A percentile compares a stretch with the other conserved stretches of the same genome.
These are phyloP conservation scores for Drosophila bifasciata DNA, from an alignment of 1,140 invertebrate genomes.

Conservation along the genomic window DNA sequence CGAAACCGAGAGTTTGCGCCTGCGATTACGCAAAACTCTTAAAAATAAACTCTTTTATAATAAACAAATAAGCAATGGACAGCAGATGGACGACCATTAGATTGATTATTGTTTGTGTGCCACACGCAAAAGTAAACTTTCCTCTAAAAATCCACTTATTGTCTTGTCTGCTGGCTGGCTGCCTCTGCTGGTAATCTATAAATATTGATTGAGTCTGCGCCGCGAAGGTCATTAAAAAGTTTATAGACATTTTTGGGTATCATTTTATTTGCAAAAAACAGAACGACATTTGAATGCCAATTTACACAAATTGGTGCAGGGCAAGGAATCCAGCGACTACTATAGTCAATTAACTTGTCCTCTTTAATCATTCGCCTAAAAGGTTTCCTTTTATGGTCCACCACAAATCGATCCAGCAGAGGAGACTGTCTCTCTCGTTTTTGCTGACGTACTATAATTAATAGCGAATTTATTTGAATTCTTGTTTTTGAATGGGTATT, in stretches of 20 bases:
- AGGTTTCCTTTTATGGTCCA: constrained; percentile 20
- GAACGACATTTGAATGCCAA: constrained; percentile 36
- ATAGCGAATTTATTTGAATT: constrained; percentile 40
- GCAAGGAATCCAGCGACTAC: constrained; percentile 14
- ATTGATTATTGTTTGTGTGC: constrained; percentile 52
- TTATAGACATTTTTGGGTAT: constrained; percentile 26
- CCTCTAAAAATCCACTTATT: constrained; percentile 37
- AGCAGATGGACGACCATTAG: constrained; percentile 27
- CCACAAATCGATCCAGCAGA: too few species aligned
- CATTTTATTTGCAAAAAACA: constrained; percentile 38
- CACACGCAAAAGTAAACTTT: constrained; percentile 43
- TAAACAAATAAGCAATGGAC: constrained; percentile 39
- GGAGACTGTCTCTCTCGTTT: too few species aligned
- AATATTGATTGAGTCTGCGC: constrained; percentile 38
- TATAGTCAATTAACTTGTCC: constrained; percentile 40
- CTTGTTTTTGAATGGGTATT: constrained; percentile 31
- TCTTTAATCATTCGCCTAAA: constrained; percentile 28
- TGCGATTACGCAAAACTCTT: constrained; percentile 66
- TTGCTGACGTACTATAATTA: constrained; percentile 41
- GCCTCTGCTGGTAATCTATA: constrained; percentile 32
- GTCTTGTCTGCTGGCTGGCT: constrained; percentile 10
- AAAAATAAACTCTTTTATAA: constrained; percentile 62
- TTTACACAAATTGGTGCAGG: constrained; percentile 36
- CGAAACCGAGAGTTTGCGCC: constrained; percentile 61
- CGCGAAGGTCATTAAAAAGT: constrained; percentile 43